These are phyloP conservation scores for Trialeurodes vaporariorum DNA, from an alignment of 1,140 invertebrate genomes.

Conservation along the genomic window DNA sequence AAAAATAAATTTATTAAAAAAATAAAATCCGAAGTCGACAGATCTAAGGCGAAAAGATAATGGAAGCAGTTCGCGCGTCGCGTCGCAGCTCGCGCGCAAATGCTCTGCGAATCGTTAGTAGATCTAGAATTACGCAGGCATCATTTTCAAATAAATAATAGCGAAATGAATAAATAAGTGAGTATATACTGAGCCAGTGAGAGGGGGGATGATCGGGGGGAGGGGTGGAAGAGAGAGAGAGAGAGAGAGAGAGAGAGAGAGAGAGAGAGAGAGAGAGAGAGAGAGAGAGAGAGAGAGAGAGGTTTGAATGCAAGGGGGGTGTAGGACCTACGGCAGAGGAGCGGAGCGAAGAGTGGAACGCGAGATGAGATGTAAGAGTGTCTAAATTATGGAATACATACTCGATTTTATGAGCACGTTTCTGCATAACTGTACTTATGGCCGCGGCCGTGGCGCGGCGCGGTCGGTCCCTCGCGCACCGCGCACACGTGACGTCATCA, in stretches of 20 bases:
- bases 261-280: too few relatives aligned
- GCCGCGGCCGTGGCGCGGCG: too few relatives aligned
- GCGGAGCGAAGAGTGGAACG: neutral
- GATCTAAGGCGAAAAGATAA: neutral
- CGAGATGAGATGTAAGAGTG: neutral
- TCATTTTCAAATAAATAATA: conserved; percentile 1
- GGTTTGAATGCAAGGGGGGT: too few relatives aligned
- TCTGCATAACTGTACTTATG: neutral
- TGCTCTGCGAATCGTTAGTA: neutral
- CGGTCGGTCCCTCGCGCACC: too few relatives aligned
- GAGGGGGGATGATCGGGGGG: too few relatives aligned
- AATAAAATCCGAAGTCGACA: neutral
- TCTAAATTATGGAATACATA: conserved; percentile 1
- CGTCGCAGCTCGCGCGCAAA: too few relatives aligned
- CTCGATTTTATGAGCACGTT: neutral
- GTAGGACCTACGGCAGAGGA: too few relatives aligned
- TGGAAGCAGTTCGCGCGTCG: neutral
- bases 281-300: too few relatives aligned
- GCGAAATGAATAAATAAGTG: neutral
- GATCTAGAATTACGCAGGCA: neutral
- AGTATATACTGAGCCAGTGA: too few relatives aligned
- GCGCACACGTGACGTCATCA: neutral
- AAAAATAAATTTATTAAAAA: neutral
- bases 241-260: too few relatives aligned
- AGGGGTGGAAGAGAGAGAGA: neutral